Percentiles rank a stretch among this genome's conserved stretches.
Evolutionary conservation across 2,797 vertebrate genomes (phyloP).

Genomic region (Phataginus tetradactyla): DNA sequence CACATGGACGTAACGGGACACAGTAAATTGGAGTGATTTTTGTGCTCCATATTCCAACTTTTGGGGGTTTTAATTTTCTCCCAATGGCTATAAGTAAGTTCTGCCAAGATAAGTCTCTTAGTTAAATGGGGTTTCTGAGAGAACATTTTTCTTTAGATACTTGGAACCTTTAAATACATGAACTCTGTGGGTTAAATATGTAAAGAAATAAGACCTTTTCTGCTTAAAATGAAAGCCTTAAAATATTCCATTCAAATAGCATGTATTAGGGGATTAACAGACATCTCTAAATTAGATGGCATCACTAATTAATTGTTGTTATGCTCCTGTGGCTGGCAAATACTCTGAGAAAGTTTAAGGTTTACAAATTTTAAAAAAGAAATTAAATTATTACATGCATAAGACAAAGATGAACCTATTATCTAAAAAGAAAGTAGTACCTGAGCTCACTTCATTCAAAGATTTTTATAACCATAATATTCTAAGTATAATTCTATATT

Average conservation of each 20-base stretch:
- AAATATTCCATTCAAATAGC: conserved; percentile 42
- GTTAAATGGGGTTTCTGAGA: not conserved
- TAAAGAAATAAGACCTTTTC: conserved; percentile 8
- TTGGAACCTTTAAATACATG: not conserved
- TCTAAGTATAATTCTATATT: conserved; percentile 65
- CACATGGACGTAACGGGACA: not conserved
- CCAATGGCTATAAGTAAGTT: conserved; percentile 21
- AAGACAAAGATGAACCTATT: conserved; percentile 52
- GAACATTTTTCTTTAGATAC: not conserved
- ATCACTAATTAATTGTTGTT: not conserved
- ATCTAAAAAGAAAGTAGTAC: conserved; percentile 65
- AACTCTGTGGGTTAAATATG: conserved; percentile 18
- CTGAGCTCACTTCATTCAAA: conserved; percentile 49
- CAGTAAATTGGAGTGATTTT: not conserved
- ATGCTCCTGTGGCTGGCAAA: conserved; percentile 15
- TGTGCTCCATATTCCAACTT: not conserved
- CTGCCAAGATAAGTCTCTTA: conserved; percentile 22
- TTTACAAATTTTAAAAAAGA: conserved; percentile 56
- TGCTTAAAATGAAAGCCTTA: conserved; percentile 50
- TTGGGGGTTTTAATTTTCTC: not conserved
- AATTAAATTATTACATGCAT: conserved; percentile 27
- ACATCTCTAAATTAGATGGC: not conserved
- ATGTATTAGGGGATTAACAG: not conserved
- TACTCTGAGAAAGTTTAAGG: conserved; percentile 10
- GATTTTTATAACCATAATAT: conserved; percentile 60